Evolutionary conservation across 2,888 invertebrate species (phyloP), one percentile per base, ranked within the genome.

Genomic region (Maniola hyperantus): DNA sequence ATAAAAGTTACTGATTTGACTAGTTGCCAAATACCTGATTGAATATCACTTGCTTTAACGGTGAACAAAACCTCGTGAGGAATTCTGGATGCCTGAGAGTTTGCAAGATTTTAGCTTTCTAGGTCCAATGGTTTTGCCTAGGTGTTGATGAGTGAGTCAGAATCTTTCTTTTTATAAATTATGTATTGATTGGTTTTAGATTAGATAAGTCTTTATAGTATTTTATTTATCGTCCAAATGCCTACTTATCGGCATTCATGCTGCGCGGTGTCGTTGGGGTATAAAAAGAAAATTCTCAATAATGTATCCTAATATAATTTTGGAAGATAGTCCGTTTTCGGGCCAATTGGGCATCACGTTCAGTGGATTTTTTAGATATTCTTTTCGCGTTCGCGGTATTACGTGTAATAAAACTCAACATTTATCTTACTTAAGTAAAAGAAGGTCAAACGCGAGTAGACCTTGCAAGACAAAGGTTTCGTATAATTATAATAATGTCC

Each of bases 221-320:
- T 59, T 33, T 46, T n/a, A 33, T 46, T 48, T 42, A 20, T 39
- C 57, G 0, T 18, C 39, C 15, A 42, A 57, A 33, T 33, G 54
- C 36, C 11, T 54, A 36, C 39, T 44, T 26, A 63, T 61, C 26
- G 33, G 39, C 15, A 63, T 66, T 66, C 66, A 44, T n/a, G 55
- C 11, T 48, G 33, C 33, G 48, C 15, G 15, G n/a, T 6, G 61
- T 66, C 57, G n/a, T 44, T 18, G 26, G 42, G 48, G 62, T 46
- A 60, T 62, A 51, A 66, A 57, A 57, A 42, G 48, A 48, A 66
- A 63, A 58, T 66, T 58, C 57, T 48, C 62, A 58, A 63, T 66
- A 63, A 66, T 51, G 50, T 66, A 57, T 64, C 50, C 20, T 65
- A 42, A 62, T 26, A 42, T 66, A 51, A 58, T 62, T 50, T 58